These are phyloP conservation scores for Acromyrmex heyeri DNA, from an alignment of 1,140 invertebrate genomes.

Conservation along the genomic window DNA sequence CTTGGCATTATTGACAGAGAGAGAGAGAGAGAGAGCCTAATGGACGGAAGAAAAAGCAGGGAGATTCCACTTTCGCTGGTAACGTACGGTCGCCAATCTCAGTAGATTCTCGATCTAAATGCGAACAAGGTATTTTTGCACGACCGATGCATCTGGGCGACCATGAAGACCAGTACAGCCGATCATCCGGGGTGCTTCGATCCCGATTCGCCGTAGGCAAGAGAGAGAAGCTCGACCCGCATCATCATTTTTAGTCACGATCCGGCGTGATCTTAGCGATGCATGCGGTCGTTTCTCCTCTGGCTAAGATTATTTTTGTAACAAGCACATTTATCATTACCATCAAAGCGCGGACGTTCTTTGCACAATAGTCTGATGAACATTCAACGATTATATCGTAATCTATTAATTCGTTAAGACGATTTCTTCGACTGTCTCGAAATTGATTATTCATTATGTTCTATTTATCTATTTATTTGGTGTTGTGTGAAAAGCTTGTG, in stretches of 20 bases:
- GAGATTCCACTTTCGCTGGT: neutral
- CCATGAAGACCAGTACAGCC: slow-evolving; percentile 65
- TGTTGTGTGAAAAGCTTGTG: neutral
- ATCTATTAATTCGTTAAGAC: neutral
- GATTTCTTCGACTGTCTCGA: neutral
- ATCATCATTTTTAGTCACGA: slow-evolving; percentile 75
- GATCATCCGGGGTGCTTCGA: slow-evolving; percentile 58
- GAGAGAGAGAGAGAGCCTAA: neutral
- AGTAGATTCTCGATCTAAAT: slow-evolving; percentile 37
- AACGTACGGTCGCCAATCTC: neutral
- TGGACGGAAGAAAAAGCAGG: neutral
- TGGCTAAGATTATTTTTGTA: slow-evolving; percentile 56
- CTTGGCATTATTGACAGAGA: neutral
- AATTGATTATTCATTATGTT: neutral
- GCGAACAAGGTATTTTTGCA: neutral
- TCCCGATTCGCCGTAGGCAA: slow-evolving; percentile 64
- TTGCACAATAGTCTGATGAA: neutral
- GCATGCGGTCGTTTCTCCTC: slow-evolving; percentile 23
- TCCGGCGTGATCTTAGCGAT: slow-evolving; percentile 36
- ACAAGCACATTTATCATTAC: slow-evolving; percentile 52
- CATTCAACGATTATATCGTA: neutral
- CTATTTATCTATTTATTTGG: neutral
- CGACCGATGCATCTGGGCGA: slow-evolving; percentile 54
- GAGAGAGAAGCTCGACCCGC: slow-evolving; percentile 59
- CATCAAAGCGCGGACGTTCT: neutral